Evolutionary conservation across 2,797 vertebrate species (phyloP).

Genomic region (Morelia viridis): DNA sequence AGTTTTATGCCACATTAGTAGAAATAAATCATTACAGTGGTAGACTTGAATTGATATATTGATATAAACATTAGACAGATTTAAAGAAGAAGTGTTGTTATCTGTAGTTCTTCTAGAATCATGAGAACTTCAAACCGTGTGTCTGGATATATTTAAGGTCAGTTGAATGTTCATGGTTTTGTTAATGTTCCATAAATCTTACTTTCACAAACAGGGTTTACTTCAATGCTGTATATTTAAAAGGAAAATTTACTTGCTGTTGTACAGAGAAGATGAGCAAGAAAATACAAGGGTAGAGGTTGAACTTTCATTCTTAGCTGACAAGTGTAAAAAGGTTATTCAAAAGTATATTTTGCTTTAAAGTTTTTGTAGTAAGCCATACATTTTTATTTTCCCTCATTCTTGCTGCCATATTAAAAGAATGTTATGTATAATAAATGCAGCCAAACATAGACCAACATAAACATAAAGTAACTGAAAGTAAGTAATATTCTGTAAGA

Average conservation of each 20-base stretch:
- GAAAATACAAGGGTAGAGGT: constrained; percentile 63
- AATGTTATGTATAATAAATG: background rate
- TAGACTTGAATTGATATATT: constrained; percentile 46
- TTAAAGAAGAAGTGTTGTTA: constrained; percentile 63
- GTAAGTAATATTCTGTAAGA: background rate
- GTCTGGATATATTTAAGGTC: constrained; percentile 69
- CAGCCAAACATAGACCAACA: background rate
- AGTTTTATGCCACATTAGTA: constrained; percentile 39
- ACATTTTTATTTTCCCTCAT: background rate
- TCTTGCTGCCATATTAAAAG: background rate
- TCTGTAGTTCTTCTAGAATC: constrained; percentile 66
- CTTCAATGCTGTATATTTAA: constrained; percentile 66
- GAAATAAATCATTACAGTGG: constrained; percentile 59
- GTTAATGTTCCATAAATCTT: constrained; percentile 71
- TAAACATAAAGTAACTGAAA: background rate
- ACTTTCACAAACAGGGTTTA: constrained; percentile 59
- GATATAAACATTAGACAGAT: constrained; percentile 59
- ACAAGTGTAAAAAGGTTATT: constrained; percentile 53
- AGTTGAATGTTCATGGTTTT: constrained; percentile 67
- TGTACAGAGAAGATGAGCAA: constrained; percentile 51
- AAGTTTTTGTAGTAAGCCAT: background rate
- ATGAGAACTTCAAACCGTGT: constrained; percentile 68
- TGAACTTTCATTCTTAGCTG: constrained; percentile 63
- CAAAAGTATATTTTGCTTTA: constrained; percentile 47
- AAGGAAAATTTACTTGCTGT: constrained; percentile 60